A percentile compares a stretch with the other conserved stretches of the same genome.
These are phyloP conservation scores for Falcunculus frontatus DNA, from an alignment of 2,113 vertebrate species.

Conservation along the genomic window DNA sequence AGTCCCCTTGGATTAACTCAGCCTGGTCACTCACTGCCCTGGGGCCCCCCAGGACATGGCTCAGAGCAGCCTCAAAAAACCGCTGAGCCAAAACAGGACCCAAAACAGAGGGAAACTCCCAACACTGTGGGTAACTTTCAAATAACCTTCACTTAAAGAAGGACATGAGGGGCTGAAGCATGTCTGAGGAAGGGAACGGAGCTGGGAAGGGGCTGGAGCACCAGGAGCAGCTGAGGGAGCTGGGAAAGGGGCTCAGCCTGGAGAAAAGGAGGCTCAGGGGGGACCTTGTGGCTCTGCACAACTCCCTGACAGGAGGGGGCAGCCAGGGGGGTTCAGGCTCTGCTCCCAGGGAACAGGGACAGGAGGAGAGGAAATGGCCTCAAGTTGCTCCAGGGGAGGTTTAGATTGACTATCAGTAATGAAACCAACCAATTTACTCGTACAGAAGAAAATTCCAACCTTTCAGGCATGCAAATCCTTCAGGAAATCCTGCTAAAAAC, in stretches of 20 bases:
- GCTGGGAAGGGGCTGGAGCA: neutral
- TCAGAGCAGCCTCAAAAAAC: neutral
- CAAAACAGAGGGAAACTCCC: neutral
- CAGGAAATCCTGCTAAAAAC: neutral
- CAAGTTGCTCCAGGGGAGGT: neutral
- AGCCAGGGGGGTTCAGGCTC: accelerated
- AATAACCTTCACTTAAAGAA: neutral
- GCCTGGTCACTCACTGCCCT: neutral
- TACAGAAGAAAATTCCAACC: neutral
- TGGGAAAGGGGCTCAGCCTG: neutral
- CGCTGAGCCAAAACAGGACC: neutral
- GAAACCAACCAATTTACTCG: neutral
- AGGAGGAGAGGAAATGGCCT: neutral
- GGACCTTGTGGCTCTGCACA: neutral
- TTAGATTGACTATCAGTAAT: neutral
- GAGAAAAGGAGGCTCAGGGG: neutral
- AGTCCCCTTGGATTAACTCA: neutral
- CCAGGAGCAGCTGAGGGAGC: neutral
- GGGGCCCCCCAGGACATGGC: neutral
- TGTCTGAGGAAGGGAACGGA: accelerated
- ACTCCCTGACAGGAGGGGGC: neutral
- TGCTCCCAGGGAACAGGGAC: neutral
- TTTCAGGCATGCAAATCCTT: neutral
- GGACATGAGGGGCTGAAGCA: accelerated
- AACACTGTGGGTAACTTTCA: neutral